Conservation (phyloP, 2,888 invertebrate genomes). For the Bombylius major region DNA sequence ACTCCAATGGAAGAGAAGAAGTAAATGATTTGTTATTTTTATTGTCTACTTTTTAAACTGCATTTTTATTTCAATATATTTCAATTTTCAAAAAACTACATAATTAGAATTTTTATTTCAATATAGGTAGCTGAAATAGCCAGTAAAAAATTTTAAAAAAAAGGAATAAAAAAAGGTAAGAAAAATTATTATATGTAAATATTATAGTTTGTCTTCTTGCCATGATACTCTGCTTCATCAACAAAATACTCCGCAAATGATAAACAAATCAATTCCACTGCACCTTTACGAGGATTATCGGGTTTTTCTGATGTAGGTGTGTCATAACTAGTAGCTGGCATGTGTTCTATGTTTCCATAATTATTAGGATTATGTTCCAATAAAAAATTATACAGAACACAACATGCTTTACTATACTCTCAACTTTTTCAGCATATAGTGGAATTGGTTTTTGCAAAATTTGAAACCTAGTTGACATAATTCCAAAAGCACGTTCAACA, state of each 20-base stretch:
- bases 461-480: slow-evolving; percentile 19
- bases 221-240: background rate
- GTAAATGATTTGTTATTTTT: background rate
- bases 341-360: background rate
- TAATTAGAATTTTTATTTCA: no score
- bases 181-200: background rate
- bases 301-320: background rate
- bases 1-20: background rate
- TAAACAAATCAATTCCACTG: background rate
- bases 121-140: no score
- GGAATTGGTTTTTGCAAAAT: slow-evolving; percentile 18
- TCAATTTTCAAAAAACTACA: no score
- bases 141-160: no score
- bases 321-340: background rate
- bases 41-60: no score
- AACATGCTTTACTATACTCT: slow-evolving; percentile 13
- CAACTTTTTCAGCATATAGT: slow-evolving; percentile 12
- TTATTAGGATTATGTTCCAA: background rate
- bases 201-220: background rate
- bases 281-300: background rate
- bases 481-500: slow-evolving; percentile 15
- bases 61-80: no score
- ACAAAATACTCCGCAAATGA: background rate
- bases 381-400: slow-evolving; percentile 16
- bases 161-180: background rate